phyloP scores from a whole-genome alignment of 2,113 vertebrate genomes.

The Daubentonia madagascariensis region DNA sequence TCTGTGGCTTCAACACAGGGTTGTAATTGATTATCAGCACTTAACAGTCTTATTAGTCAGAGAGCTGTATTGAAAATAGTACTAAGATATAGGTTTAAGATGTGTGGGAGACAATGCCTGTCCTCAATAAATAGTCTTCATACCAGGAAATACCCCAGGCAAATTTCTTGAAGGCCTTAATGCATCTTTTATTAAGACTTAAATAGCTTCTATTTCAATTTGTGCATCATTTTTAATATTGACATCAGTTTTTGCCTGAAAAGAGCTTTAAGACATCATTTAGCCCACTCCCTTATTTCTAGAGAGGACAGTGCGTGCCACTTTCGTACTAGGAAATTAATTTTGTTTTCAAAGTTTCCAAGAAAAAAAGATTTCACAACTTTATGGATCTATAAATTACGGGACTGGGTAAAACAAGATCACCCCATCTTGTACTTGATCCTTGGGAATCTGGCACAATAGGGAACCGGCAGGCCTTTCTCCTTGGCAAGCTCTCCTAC shows the following conservation, averaged over 20 bases:
- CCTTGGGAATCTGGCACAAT: background rate
- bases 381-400: background rate
- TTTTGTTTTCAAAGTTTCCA: background rate
- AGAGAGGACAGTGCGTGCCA: background rate
- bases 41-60: slow-evolving; percentile 1
- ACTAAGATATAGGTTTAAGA: background rate
- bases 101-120: slow-evolving; percentile 4
- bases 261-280: background rate
- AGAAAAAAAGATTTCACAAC: background rate
- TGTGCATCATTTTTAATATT: background rate
- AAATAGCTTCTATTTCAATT: slow-evolving; percentile 1
- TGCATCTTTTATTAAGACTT: background rate
- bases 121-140: background rate
- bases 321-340: background rate
- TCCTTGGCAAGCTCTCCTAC: no score
- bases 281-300: background rate
- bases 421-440: background rate
- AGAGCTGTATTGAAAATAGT: slow-evolving; percentile 33
- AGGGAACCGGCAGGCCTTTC: background rate
- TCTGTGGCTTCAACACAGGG: slow-evolving; percentile 5
- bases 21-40: slow-evolving; percentile 59
- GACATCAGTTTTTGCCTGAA: background rate
- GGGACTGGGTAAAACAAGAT: background rate
- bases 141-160: background rate
- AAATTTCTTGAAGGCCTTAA: slow-evolving; percentile 11